These are phyloP conservation scores for Arenaria interpres DNA, from an alignment of 2,113 vertebrate species.

Conservation along the genomic window DNA sequence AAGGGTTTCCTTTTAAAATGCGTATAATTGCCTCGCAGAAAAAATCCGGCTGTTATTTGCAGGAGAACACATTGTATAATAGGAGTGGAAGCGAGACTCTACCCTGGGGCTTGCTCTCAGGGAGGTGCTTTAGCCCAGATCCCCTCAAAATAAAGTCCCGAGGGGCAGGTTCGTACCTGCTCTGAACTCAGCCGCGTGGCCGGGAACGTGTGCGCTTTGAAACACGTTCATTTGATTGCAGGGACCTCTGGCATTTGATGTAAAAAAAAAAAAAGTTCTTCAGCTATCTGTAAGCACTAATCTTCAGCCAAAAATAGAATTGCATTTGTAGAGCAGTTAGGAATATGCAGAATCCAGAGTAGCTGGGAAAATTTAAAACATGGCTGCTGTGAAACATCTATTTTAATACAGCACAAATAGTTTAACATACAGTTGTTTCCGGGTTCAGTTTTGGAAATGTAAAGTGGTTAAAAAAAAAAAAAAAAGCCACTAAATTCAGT, in stretches of 20 bases:
- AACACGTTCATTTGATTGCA: neutral
- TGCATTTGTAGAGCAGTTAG: neutral
- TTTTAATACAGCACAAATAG: neutral
- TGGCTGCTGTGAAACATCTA: neutral
- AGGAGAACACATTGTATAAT: neutral
- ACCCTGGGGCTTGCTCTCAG: neutral
- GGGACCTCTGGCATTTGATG: neutral
- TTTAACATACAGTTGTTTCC: slow-evolving; percentile 20
- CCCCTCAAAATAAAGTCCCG: neutral
- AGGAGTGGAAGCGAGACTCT: neutral
- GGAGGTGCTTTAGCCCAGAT: neutral
- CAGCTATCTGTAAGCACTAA: neutral
- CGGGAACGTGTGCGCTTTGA: neutral
- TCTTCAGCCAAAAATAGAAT: neutral
- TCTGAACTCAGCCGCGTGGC: neutral
- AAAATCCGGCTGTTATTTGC: slow-evolving; percentile 3
- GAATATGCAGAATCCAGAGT: neutral
- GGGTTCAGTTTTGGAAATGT: slow-evolving; percentile 5
- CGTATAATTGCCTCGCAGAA: slow-evolving; percentile 35
- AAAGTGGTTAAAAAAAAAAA: slow-evolving; percentile 27
- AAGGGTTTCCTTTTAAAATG: slow-evolving; percentile 44
- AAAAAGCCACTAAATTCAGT: neutral
- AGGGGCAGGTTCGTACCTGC: neutral
- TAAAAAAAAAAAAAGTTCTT: neutral
- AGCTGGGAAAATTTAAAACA: neutral